Percentiles rank a stretch among this genome's conserved stretches.
Evolutionary conservation across 2,888 invertebrate genomes (phyloP).

Genomic region (Mechanitis messenoides): DNA sequence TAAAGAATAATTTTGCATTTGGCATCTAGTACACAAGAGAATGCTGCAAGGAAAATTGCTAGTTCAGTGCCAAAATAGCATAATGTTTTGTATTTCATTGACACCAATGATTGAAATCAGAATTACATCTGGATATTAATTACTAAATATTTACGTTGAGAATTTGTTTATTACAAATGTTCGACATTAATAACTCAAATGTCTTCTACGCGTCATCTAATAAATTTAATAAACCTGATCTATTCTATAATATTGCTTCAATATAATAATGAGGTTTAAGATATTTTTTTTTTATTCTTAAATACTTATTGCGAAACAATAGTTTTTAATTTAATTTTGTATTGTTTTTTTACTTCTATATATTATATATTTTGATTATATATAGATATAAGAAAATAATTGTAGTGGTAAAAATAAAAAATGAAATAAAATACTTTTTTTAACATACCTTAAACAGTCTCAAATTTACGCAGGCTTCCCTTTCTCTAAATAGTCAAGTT

Average conservation of each 20-base stretch:
- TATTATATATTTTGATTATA: no score
- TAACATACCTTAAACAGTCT: no score
- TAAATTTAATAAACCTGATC: conserved; percentile 45
- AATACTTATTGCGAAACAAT: no score
- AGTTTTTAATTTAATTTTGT: no score
- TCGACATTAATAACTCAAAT: conserved; percentile 43
- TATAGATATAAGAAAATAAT: no score
- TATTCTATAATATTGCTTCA: no score
- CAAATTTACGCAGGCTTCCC: background rate
- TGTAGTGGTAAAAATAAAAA: no score
- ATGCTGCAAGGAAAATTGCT: conserved; percentile 43
- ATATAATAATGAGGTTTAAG: no score
- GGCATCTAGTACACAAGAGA: conserved; percentile 43
- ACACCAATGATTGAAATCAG: conserved; percentile 56
- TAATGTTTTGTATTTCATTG: conserved; percentile 62
- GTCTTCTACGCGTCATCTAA: conserved; percentile 55
- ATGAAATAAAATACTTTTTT: no score
- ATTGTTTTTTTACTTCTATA: no score
- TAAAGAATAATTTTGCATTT: conserved; percentile 47
- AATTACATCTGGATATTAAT: conserved; percentile 53
- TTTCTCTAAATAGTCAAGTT: background rate
- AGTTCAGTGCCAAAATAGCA: conserved; percentile 61
- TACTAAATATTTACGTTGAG: conserved; percentile 53
- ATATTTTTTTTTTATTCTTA: no score
- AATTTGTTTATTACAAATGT: conserved; percentile 6